phyloP scores from a whole-genome alignment of 2,888 invertebrate genomes.

The Strigamia transsilvanica region DNA sequence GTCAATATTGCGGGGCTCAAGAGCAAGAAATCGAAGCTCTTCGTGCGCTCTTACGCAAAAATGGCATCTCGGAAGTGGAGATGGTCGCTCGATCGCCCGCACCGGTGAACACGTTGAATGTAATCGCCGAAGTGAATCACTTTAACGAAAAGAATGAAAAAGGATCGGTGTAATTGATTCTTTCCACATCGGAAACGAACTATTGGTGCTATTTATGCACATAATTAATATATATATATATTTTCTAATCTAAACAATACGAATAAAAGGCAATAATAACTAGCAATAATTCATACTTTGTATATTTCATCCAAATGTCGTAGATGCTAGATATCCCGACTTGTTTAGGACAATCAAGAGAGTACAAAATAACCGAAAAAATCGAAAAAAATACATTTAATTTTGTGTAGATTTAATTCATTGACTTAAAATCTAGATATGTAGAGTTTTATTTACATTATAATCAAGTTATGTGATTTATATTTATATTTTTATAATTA shows the following conservation, averaged over 20 bases:
- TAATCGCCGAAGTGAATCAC: slow-evolving; percentile 55
- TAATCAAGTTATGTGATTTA: slow-evolving; percentile 10
- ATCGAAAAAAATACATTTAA: neutral
- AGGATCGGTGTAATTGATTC: neutral
- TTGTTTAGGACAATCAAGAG: neutral
- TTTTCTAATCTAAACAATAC: no score
- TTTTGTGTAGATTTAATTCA: neutral
- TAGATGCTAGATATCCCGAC: no score
- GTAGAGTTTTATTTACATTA: slow-evolving; percentile 3
- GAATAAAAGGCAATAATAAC: no score
- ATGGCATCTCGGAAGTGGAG: slow-evolving; percentile 59
- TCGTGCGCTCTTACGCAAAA: slow-evolving; percentile 62
- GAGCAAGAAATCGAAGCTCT: slow-evolving; percentile 63
- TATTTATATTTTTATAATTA: slow-evolving; percentile 14
- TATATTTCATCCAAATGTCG: no score
- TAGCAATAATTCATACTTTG: no score
- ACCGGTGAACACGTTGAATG: slow-evolving; percentile 51
- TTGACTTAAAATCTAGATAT: neutral
- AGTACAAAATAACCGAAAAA: neutral
- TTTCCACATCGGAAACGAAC: neutral
- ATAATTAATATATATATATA: no score
- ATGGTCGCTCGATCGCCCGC: neutral
- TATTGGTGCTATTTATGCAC: no score
- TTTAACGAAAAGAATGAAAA: slow-evolving; percentile 19
- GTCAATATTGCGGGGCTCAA: slow-evolving; percentile 63